Evolutionary conservation across 1,140 invertebrate genomes (phyloP).

Genomic region (Centruroides vittatus): DNA sequence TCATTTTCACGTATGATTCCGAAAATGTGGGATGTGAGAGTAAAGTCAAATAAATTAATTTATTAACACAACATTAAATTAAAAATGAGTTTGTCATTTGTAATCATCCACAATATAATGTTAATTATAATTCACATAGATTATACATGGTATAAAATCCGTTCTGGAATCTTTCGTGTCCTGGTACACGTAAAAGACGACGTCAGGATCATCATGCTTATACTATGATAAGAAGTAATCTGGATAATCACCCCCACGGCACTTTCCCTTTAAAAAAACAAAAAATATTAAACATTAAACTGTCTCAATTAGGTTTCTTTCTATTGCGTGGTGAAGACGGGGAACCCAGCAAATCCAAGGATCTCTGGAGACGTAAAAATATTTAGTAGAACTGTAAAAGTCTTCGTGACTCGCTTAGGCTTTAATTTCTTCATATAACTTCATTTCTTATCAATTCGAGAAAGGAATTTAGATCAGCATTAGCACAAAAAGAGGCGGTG

Average conservation of each 20-base stretch:
- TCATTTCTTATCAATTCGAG: neutral
- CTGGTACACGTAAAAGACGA: conserved; percentile 66
- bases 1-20: too few relatives aligned
- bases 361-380: conserved; percentile 1
- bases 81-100: too few relatives aligned
- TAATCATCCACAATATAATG: too few relatives aligned
- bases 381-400: neutral
- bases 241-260: conserved; percentile 10
- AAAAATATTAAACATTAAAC: conserved; percentile 5
- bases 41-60: too few relatives aligned
- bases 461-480: neutral
- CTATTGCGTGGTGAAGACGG: conserved; percentile 4
- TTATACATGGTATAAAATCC: too few relatives aligned
- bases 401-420: neutral
- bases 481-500: conserved; percentile 2
- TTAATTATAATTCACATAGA: too few relatives aligned
- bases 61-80: too few relatives aligned
- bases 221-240: conserved; percentile 13
- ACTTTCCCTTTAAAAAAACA: conserved; percentile 10
- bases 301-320: neutral
- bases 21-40: too few relatives aligned
- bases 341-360: conserved; percentile 8
- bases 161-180: conserved; percentile 43
- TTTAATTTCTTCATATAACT: neutral
- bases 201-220: conserved; percentile 42